Conservation (phyloP, 2,797 vertebrate species). For the Anniella stebbinsi region DNA sequence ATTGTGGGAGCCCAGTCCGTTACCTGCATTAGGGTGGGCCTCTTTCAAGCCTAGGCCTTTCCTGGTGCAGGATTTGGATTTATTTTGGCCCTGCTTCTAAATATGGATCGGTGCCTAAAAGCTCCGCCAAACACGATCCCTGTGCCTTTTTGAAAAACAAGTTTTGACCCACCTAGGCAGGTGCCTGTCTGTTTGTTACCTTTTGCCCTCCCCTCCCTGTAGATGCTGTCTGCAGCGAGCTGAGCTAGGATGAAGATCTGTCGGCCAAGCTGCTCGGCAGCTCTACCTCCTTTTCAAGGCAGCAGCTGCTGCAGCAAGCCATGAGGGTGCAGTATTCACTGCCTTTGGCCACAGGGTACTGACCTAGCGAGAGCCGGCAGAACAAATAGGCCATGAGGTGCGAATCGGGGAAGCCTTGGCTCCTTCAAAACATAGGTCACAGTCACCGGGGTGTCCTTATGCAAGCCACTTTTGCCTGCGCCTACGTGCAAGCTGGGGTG, state of each 20-base stretch:
- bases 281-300: not conserved
- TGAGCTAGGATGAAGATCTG: not conserved
- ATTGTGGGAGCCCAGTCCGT: not conserved
- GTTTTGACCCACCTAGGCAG: not conserved
- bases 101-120: not conserved
- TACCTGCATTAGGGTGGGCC: not conserved
- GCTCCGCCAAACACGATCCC: not conserved
- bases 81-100: not conserved
- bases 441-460: not conserved
- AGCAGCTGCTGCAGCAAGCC: too few relatives aligned
- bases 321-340: too few relatives aligned
- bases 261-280: not conserved
- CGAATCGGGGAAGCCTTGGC: not conserved
- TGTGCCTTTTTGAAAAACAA: not conserved
- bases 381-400: not conserved
- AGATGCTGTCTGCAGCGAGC: too few relatives aligned
- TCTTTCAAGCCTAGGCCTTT: not conserved
- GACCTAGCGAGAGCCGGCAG: not conserved
- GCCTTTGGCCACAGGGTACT: not conserved
- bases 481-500: not conserved
- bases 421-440: not conserved
- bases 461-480: not conserved
- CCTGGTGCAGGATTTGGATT: not conserved
- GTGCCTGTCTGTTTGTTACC: not conserved
- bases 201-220: not conserved